A percentile compares a stretch with the other conserved stretches of the same genome.
Evolutionary conservation across 2,888 invertebrate genomes (phyloP).

Genomic region (Gymnocheta viridis): DNA sequence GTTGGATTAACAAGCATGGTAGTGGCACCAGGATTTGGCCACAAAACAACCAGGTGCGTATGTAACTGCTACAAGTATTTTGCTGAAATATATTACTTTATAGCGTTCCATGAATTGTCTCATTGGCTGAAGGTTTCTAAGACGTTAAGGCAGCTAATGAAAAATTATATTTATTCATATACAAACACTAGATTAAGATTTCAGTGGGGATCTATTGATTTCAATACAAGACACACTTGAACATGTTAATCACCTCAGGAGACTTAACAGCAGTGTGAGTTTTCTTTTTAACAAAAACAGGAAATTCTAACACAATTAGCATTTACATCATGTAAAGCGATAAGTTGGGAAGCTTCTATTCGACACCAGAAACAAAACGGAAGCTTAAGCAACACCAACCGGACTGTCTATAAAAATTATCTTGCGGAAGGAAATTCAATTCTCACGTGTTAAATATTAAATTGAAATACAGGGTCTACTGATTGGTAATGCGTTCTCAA

Average conservation of each 20-base stretch:
- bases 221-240: neutral
- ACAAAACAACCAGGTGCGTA: constrained; percentile 56
- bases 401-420: neutral
- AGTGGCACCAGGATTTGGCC: neutral
- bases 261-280: neutral
- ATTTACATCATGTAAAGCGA: constrained; percentile 55
- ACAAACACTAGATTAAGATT: neutral
- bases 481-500: neutral
- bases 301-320: constrained; percentile 62
- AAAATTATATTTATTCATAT: constrained; percentile 3
- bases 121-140: constrained; percentile 8
- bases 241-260: constrained; percentile 31
- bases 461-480: neutral
- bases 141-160: constrained; percentile 38
- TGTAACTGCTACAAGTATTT: constrained; percentile 10
- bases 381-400: constrained; percentile 3
- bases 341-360: neutral
- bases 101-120: constrained; percentile 44
- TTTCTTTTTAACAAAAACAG: constrained; percentile 11
- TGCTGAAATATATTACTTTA: constrained; percentile 8
- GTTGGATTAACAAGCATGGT: neutral
- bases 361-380: constrained; percentile 22
- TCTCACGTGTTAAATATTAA: constrained; percentile 20
- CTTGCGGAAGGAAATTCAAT: constrained; percentile 20
- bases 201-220: neutral